Conservation (phyloP, 2,113 vertebrate genomes). For the Galemys pyrenaicus region DNA sequence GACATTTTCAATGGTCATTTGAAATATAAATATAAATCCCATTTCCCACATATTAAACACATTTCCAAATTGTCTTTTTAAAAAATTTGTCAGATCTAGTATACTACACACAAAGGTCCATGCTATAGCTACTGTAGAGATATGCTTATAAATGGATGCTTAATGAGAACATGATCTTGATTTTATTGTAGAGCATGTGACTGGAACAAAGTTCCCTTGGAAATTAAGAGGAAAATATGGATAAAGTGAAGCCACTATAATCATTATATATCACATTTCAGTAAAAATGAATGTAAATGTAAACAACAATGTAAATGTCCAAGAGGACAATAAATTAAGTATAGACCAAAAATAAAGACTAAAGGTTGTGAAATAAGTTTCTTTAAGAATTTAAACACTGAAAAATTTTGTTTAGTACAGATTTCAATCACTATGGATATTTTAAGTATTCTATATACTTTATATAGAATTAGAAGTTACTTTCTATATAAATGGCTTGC, state of each 20-base stretch:
- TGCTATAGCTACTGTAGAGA: neutral
- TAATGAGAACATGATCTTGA: constrained; percentile 3
- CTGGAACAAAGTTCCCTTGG: neutral
- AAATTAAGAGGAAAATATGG: constrained; percentile 34
- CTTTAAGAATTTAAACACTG: constrained; percentile 19
- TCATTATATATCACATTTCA: constrained; percentile 24
- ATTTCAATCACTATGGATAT: neutral
- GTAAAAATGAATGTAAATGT: too few relatives aligned
- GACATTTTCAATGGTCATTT: constrained; percentile 3
- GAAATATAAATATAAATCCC: constrained; percentile 27
- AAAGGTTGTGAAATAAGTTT: neutral
- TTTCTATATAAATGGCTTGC: neutral
- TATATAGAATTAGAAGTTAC: constrained; percentile 10
- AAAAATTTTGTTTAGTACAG: neutral
- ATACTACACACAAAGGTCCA: constrained; percentile 4
- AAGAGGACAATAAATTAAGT: neutral
- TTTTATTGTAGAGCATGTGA: neutral
- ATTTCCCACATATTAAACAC: neutral
- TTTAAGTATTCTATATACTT: neutral
- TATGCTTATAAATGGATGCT: neutral
- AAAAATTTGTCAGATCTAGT: neutral
- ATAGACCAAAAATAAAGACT: neutral
- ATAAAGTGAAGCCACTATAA: neutral
- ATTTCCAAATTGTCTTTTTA: neutral
- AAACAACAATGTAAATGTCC: neutral